These are phyloP conservation scores for Porites cylindrica DNA, from an alignment of 92 coral and sea anemone genomes.

Conservation along the genomic window DNA sequence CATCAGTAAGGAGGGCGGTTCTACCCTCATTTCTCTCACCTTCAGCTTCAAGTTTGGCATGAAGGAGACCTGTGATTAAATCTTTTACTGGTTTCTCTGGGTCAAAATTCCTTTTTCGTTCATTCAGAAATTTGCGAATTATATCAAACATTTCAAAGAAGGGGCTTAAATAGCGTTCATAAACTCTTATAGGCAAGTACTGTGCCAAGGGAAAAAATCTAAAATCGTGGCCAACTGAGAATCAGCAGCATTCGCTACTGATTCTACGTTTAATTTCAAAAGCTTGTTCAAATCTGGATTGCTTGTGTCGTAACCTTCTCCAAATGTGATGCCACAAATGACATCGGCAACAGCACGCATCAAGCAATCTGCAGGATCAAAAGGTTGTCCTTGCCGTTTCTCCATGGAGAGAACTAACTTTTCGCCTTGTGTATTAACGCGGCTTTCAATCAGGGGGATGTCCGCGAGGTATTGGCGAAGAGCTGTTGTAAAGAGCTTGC, in stretches of 20 bases:
- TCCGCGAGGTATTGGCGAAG: conserved; percentile 49
- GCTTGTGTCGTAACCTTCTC: conserved; percentile 51
- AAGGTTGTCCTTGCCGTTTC: conserved; percentile 45
- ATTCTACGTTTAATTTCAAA: background rate
- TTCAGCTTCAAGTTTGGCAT: no score
- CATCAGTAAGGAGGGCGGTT: no score
- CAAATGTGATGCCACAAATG: conserved; percentile 63
- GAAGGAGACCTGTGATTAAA: background rate
- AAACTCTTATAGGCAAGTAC: background rate
- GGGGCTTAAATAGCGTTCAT: background rate
- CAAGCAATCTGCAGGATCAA: conserved; percentile 56
- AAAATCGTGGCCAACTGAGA: background rate
- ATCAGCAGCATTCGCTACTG: background rate
- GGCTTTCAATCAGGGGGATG: conserved; percentile 38
- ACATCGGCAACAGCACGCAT: conserved; percentile 65
- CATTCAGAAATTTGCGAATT: background rate
- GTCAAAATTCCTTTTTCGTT: background rate
- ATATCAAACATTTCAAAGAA: background rate
- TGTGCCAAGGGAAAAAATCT: background rate
- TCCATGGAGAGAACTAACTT: conserved; percentile 41
- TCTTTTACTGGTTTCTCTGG: background rate
- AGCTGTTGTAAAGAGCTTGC: conserved; percentile 68
- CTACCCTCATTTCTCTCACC: no score
- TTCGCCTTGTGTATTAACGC: conserved; percentile 41
- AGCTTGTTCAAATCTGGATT: conserved; percentile 53